Conservation (phyloP, 2,797 vertebrate species). For the Benthosema pterotum region DNA sequence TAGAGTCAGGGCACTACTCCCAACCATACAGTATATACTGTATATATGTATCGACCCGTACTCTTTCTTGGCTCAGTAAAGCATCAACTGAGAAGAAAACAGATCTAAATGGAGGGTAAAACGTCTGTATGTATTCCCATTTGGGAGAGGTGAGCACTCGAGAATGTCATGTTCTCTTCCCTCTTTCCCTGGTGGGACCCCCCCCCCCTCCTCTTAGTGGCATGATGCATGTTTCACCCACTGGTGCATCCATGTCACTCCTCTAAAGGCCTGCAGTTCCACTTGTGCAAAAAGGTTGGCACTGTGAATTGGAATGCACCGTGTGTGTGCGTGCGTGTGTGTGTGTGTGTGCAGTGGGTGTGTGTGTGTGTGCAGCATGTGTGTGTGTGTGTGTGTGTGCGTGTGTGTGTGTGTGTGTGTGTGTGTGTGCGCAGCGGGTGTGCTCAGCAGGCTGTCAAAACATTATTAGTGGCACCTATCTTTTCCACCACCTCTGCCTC, state of each 20-base stretch:
- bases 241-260: background rate
- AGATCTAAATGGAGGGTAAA: constrained; percentile 3
- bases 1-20: no score
- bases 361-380: no score
- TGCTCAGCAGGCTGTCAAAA: constrained; percentile 46
- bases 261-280: constrained; percentile 41
- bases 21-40: no score
- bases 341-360: no score
- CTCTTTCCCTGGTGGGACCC: constrained; percentile 10
- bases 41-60: background rate
- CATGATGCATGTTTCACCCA: constrained; percentile 43
- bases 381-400: no score
- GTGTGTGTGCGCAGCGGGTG: no score
- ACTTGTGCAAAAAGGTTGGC: constrained; percentile 47
- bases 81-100: constrained; percentile 6
- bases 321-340: no score
- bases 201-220: constrained; percentile 34
- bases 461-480: constrained; percentile 47
- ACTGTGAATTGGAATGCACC: constrained; percentile 61
- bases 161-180: constrained; percentile 19
- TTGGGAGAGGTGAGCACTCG: constrained; percentile 36
- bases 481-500: constrained; percentile 6
- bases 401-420: no score
- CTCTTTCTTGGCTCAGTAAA: constrained; percentile 17
- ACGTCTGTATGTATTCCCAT: constrained; percentile 25